Evolutionary conservation across 2,888 invertebrate genomes (phyloP).

Genomic region (Agapostemon virescens): DNA sequence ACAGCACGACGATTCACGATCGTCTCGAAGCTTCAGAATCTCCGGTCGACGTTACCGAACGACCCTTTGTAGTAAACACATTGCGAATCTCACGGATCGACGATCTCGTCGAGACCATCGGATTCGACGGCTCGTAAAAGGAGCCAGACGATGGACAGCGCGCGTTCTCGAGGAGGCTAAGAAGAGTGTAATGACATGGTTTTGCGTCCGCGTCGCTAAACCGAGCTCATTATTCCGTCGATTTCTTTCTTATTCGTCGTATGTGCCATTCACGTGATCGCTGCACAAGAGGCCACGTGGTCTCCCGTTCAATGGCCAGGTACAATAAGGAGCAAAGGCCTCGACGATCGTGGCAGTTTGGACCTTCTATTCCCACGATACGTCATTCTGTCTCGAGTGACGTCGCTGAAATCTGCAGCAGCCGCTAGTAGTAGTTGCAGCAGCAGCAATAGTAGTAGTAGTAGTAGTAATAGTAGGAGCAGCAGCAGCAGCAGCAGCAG

Average conservation of each 20-base stretch:
- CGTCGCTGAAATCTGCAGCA: conserved; percentile 69
- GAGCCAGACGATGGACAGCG: not conserved
- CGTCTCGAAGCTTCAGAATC: no score
- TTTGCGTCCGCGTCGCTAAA: not conserved
- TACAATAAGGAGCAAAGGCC: conserved; percentile 63
- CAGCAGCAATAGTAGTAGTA: conserved; percentile 39
- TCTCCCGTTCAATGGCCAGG: conserved; percentile 47
- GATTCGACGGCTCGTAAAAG: not conserved
- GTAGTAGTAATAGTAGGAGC: conserved; percentile 37
- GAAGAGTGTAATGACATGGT: conserved; percentile 11
- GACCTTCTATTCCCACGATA: conserved; percentile 74
- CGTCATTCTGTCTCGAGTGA: conserved; percentile 67
- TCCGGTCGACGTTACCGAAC: not conserved
- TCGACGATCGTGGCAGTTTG: conserved; percentile 43
- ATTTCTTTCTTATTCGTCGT: conserved; percentile 44
- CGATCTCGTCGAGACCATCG: not conserved
- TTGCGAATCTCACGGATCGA: not conserved
- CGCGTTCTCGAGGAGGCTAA: not conserved
- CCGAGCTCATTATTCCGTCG: conserved; percentile 35
- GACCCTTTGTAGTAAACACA: not conserved
- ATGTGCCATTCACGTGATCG: conserved; percentile 50
- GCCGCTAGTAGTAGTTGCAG: conserved; percentile 45
- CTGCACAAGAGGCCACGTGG: conserved; percentile 65
- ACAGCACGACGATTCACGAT: not conserved
- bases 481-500: conserved; percentile 41